These are phyloP conservation scores for Drosophila leonis DNA, from an alignment of 2,888 invertebrate species.

Conservation along the genomic window DNA sequence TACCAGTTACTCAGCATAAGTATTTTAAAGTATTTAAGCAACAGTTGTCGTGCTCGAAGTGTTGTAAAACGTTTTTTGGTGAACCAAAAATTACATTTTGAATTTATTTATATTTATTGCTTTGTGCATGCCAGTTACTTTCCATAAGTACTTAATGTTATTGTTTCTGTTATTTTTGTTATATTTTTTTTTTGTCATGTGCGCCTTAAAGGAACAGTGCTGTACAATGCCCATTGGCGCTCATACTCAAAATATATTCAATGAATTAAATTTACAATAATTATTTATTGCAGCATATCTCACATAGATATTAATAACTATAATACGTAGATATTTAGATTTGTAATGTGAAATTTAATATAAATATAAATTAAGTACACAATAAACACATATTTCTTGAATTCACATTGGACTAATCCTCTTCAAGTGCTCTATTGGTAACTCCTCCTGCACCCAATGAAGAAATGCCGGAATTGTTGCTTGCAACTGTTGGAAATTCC, in stretches of 20 bases:
- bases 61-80: slow-evolving; percentile 14
- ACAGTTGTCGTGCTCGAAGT: slow-evolving; percentile 11
- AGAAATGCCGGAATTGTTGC: slow-evolving; percentile 39
- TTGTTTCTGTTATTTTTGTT: background rate
- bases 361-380: slow-evolving; percentile 3
- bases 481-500: slow-evolving; percentile 54
- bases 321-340: background rate
- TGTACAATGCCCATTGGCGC: slow-evolving; percentile 17
- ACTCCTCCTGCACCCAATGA: slow-evolving; percentile 33
- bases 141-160: background rate
- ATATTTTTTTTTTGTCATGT: background rate
- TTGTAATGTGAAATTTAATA: slow-evolving; percentile 7
- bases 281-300: background rate
- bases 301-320: background rate
- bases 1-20: slow-evolving; percentile 13
- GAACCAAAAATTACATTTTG: background rate
- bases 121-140: background rate
- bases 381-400: slow-evolving; percentile 12
- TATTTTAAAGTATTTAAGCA: slow-evolving; percentile 33
- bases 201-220: slow-evolving; percentile 14
- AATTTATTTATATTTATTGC: background rate
- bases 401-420: slow-evolving; percentile 42
- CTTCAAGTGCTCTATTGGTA: slow-evolving; percentile 62
- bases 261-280: background rate
- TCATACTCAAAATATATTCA: slow-evolving; percentile 9